phyloP scores from a whole-genome alignment of 1,140 invertebrate genomes.

The Leptopilina boulardi region DNA sequence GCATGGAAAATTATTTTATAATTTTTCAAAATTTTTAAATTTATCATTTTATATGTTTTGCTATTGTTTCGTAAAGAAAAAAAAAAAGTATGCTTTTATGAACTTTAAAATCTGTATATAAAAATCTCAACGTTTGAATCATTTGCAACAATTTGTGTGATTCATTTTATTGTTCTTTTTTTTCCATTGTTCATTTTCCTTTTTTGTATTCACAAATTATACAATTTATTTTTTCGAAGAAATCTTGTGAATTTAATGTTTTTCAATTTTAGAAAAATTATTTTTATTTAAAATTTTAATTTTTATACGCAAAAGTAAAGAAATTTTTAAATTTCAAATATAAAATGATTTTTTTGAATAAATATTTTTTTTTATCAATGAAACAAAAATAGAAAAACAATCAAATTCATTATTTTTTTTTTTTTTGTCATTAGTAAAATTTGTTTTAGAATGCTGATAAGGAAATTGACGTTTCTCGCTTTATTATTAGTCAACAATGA shows the following conservation, averaged over 20 bases:
- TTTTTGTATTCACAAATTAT: neutral
- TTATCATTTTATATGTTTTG: too few species aligned
- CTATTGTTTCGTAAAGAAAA: neutral
- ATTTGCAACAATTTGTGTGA: neutral
- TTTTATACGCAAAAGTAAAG: too few species aligned
- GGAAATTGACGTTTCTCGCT: neutral
- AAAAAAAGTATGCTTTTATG: neutral
- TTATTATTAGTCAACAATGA: neutral
- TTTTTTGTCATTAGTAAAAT: neutral
- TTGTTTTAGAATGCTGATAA: neutral
- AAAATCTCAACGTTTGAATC: neutral
- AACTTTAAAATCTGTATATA: neutral
- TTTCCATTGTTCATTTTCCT: neutral
- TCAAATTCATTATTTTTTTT: too few species aligned
- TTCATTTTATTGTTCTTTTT: neutral
- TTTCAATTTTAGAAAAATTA: too few species aligned
- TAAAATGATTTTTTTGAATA: too few species aligned
- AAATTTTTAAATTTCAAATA: too few species aligned
- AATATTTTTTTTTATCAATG: too few species aligned
- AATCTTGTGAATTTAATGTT: too few species aligned
- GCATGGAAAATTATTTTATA: neutral
- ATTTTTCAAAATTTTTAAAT: neutral
- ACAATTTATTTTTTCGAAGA: neutral
- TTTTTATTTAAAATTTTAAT: neutral
- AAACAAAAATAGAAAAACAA: too few species aligned